Base-by-base conservation (phyloP, 2,113 vertebrate genomes). In the Pollachius pollachius region DNA sequence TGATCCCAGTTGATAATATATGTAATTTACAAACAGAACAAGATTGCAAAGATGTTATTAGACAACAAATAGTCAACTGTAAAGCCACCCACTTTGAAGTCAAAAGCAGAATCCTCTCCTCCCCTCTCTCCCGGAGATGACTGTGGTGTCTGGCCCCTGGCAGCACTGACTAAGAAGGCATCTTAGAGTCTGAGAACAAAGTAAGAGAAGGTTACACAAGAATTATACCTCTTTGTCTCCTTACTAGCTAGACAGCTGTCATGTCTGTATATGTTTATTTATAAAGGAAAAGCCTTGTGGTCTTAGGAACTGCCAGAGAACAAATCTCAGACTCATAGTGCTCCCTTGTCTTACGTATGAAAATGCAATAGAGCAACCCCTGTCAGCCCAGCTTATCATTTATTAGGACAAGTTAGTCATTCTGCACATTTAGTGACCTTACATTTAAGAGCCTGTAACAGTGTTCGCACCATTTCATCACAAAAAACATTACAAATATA, bases 211-310 rank as follows among this genome's bases (percentile, higher is more conserved):
- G 75, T 80, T 67, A 72, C 61, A 23, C 65, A 16, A 19, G 60
- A 7, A 68, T 75, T 63, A 62, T 59, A 64, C 30, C 74, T 68
- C 30, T 52, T 30, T 62, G 15, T 61, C 64, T 69, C 48, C 69
- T 63, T 62, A 79, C 34, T 73, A 75, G 48, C 72, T 58, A 59
- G 68, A 77, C 54, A 75, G 72, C 76, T 81, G 82, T 81, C 82
- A 79, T 76, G 67, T 73, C 56, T 15, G 65, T 21, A 67, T 19
- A 79, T 65, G 23, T 73, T 77, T 54, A 21, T 65, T 69, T 65
- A 54, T 66, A 17, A 27, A 15, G 9, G 23, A 76, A 60, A 62
- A 63, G 41, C 41, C 41, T 48, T 48, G 41, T 57, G 13, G 15
- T 57, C 54, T n/a, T 16, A 57, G 54, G n/a, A 54, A 54, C 37